Evolutionary conservation across 2,888 invertebrate species (phyloP).

Genomic region (Apodemia duryi): DNA sequence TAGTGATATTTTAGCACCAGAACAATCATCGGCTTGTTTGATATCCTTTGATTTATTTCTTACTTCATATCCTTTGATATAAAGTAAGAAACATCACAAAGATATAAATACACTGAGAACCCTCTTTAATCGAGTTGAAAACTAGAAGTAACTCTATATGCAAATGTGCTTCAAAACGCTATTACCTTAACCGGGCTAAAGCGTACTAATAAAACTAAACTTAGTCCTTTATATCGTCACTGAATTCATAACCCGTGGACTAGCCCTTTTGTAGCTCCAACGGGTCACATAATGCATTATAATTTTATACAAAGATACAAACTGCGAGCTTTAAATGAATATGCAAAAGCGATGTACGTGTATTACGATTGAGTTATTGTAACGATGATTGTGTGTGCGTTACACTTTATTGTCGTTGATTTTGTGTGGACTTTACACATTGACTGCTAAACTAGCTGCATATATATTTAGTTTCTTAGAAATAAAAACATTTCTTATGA

Average conservation of each 20-base stretch:
- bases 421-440: slow-evolving; percentile 29
- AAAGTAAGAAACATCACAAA: too few relatives aligned
- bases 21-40: too few relatives aligned
- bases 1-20: too few relatives aligned
- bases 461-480: too few relatives aligned
- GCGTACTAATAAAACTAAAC: slow-evolving; percentile 6
- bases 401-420: slow-evolving; percentile 26
- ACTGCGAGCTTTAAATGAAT: slow-evolving; percentile 70
- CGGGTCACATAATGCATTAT: slow-evolving; percentile 76
- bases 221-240: background rate
- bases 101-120: too few relatives aligned
- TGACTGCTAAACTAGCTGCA: background rate
- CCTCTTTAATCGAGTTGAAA: too few relatives aligned
- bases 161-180: background rate
- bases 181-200: background rate
- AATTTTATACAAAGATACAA: slow-evolving; percentile 79
- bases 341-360: slow-evolving; percentile 68
- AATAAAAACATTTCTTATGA: too few relatives aligned
- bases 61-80: too few relatives aligned
- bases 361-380: slow-evolving; percentile 74
- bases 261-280: slow-evolving; percentile 30
- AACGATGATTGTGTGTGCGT: slow-evolving; percentile 49
- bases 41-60: too few relatives aligned
- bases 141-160: too few relatives aligned
- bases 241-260: slow-evolving; percentile 5